Percentiles rank a stretch among this genome's conserved stretches.
phyloP scores from a whole-genome alignment of 2,113 vertebrate species.

The Aviceda subcristata region DNA sequence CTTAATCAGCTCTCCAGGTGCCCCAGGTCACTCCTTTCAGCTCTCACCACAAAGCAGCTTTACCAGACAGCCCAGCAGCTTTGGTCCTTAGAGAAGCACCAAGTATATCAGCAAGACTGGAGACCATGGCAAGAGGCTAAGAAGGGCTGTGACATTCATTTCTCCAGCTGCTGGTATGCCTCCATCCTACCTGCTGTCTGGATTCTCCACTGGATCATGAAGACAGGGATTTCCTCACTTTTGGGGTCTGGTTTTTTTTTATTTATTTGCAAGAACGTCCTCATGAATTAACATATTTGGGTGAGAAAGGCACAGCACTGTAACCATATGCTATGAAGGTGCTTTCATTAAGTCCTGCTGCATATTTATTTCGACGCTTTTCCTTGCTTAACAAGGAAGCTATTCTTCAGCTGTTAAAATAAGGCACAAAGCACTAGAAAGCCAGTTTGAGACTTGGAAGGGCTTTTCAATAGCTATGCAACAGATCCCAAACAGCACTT shows the following conservation, averaged over 20 bases:
- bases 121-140: neutral
- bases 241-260: accelerated
- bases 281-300: neutral
- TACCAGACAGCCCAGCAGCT: neutral
- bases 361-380: neutral
- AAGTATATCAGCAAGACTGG: neutral
- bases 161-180: neutral
- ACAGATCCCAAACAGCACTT: neutral
- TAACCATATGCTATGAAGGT: neutral
- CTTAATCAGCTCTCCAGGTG: neutral
- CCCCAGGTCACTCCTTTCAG: neutral
- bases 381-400: neutral
- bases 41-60: neutral
- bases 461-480: neutral
- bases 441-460: neutral
- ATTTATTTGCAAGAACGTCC: neutral
- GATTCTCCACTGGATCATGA: accelerated
- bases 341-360: neutral
- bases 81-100: neutral
- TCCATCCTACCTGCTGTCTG: no score
- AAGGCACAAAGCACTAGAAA: neutral
- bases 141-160: neutral
- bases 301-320: neutral
- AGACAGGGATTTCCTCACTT: neutral
- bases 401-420: neutral